Percentiles rank a stretch among this genome's conserved stretches.
phyloP scores from a whole-genome alignment of 2,113 vertebrate genomes.

The Lepisosteus oculatus region DNA sequence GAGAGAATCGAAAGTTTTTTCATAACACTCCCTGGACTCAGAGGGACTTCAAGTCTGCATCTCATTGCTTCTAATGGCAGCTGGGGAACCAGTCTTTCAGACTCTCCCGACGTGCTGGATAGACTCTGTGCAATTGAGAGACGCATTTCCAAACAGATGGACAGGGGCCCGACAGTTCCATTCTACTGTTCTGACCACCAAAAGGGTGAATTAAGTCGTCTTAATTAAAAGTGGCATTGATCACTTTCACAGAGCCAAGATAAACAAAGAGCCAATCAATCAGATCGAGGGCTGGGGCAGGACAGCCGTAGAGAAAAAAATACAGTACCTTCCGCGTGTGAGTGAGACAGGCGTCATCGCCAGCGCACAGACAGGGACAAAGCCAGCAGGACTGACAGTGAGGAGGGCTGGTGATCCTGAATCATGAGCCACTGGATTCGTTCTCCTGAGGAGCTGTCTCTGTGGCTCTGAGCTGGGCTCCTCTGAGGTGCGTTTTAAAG shows the following conservation, averaged over 20 bases:
- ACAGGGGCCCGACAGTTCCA: neutral
- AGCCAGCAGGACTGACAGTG: constrained; percentile 42
- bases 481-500: too few species aligned
- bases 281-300: neutral
- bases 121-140: neutral
- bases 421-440: neutral
- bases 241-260: neutral
- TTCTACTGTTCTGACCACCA: neutral
- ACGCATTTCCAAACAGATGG: neutral
- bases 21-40: constrained; percentile 42
- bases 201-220: constrained; percentile 7
- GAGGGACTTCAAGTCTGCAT: constrained; percentile 39
- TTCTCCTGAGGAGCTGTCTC: too few species aligned
- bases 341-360: constrained; percentile 34
- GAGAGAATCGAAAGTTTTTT: constrained; percentile 58
- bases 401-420: constrained; percentile 24
- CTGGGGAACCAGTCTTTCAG: constrained; percentile 27
- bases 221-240: constrained; percentile 25
- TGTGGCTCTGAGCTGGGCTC: too few species aligned
- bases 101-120: neutral
- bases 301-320: constrained; percentile 2
- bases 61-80: constrained; percentile 42
- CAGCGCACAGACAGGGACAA: constrained; percentile 43
- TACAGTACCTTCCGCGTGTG: constrained; percentile 33
- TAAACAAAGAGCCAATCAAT: constrained; percentile 2